A percentile compares a stretch with the other conserved stretches of the same genome.
phyloP scores from a whole-genome alignment of 2,113 vertebrate species.

The Orientallactaga bullata region DNA sequence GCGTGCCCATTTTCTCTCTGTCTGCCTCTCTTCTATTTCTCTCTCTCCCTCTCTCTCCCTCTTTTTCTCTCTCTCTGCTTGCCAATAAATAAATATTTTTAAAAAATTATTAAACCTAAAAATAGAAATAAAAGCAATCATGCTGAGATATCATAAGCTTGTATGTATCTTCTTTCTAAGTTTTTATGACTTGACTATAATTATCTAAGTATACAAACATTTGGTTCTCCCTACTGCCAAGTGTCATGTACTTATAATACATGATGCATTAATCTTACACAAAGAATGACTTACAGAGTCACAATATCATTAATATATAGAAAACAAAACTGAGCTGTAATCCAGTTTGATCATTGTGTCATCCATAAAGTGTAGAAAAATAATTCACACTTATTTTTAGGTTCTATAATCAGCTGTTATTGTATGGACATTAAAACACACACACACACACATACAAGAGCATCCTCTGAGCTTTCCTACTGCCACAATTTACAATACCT shows the following conservation, averaged over 20 bases:
- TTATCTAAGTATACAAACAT: conserved; percentile 25
- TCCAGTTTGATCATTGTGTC: not conserved
- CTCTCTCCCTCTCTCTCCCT: too few species aligned
- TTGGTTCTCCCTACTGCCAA: not conserved
- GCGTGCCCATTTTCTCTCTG: too few species aligned
- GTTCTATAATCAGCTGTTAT: not conserved
- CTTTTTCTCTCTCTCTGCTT: too few species aligned
- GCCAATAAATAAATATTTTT: too few species aligned
- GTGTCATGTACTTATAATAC: not conserved
- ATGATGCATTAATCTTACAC: not conserved
- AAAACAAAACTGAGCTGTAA: not conserved
- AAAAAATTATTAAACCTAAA: conserved; percentile 29
- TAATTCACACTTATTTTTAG: not conserved
- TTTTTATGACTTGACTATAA: not conserved
- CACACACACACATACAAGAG: not conserved
- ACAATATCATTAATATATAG: not conserved
- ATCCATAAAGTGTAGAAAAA: not conserved
- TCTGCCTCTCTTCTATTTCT: too few species aligned
- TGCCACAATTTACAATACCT: not conserved
- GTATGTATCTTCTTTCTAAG: not conserved
- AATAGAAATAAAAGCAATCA: conserved; percentile 14
- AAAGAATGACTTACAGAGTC: not conserved
- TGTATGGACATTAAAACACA: not conserved
- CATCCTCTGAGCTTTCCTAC: not conserved
- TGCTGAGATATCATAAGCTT: not conserved